Percentiles rank a stretch among this genome's conserved stretches.
Evolutionary conservation across 2,888 invertebrate species (phyloP).

Genomic region (Caenorhabditis afra): DNA sequence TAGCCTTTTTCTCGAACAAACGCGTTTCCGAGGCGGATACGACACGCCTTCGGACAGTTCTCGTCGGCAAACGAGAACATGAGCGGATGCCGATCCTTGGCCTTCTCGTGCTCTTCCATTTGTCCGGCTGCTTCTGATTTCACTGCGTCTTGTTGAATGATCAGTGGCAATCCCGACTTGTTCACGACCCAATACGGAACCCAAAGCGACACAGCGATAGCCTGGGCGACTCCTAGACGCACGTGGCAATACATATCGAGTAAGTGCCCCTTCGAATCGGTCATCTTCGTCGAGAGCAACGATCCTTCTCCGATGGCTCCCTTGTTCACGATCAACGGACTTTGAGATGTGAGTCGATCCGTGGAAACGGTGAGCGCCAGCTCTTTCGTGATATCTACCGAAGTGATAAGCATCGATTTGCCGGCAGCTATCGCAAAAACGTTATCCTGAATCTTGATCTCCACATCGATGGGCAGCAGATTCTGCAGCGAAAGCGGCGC

Average conservation of each 20-base stretch:
- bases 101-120: slow-evolving; percentile 91
- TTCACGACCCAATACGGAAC: slow-evolving; percentile 96
- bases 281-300: slow-evolving; percentile 59
- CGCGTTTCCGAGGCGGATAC: slow-evolving; percentile 65
- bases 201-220: slow-evolving; percentile 86
- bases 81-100: slow-evolving; percentile 92
- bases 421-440: slow-evolving; percentile 82
- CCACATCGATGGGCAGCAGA: slow-evolving; percentile 87
- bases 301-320: slow-evolving; percentile 51
- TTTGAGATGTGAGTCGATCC: slow-evolving; percentile 89
- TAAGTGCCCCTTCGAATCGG: slow-evolving; percentile 61
- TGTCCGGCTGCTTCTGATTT: slow-evolving; percentile 82
- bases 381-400: slow-evolving; percentile 78
- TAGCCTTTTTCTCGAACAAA: slow-evolving; percentile 68
- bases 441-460: slow-evolving; percentile 78
- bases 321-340: slow-evolving; percentile 83
- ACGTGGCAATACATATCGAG: slow-evolving; percentile 73
- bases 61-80: slow-evolving; percentile 94
- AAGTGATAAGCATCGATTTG: slow-evolving; percentile 80
- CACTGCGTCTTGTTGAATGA: slow-evolving; percentile 91
- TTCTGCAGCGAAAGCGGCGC: slow-evolving; percentile 88
- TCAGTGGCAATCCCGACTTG: slow-evolving; percentile 90
- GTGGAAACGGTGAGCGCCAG: slow-evolving; percentile 82
- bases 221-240: slow-evolving; percentile 78
- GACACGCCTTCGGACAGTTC: slow-evolving; percentile 85